These are phyloP conservation scores for Orthosia incerta DNA, from an alignment of 2,888 invertebrate genomes.

Conservation along the genomic window DNA sequence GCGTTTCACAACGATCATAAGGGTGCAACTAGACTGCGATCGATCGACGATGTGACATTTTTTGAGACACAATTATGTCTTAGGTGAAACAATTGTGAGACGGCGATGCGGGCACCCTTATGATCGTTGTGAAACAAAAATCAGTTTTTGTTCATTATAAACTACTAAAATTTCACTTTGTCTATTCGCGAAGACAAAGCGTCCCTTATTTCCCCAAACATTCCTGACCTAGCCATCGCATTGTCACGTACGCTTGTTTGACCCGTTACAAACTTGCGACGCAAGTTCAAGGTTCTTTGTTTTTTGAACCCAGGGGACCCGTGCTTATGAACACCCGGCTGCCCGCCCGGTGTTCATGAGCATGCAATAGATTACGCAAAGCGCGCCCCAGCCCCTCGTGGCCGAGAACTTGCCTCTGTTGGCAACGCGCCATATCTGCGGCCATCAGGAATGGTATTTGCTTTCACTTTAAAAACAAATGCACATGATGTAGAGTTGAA, in stretches of 20 bases:
- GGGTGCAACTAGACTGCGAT: too few species aligned
- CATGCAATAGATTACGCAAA: constrained; percentile 23
- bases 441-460: neutral
- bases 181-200: neutral
- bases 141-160: too few species aligned
- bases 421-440: constrained; percentile 34
- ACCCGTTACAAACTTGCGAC: neutral
- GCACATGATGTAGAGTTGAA: neutral
- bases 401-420: constrained; percentile 36
- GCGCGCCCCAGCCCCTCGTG: neutral
- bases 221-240: neutral
- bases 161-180: too few species aligned
- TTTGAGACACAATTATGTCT: too few species aligned
- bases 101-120: too few species aligned
- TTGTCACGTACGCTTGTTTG: neutral
- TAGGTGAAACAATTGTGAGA: too few species aligned
- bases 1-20: neutral
- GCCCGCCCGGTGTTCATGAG: neutral
- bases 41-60: too few species aligned
- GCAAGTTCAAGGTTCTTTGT: constrained; percentile 34
- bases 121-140: too few species aligned
- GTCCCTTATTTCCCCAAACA: too few species aligned
- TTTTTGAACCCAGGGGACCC: neutral
- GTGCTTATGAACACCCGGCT: too few species aligned
- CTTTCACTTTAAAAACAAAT: constrained; percentile 14